Conservation (phyloP, 1,140 invertebrate genomes). For the Arion vulgaris region DNA sequence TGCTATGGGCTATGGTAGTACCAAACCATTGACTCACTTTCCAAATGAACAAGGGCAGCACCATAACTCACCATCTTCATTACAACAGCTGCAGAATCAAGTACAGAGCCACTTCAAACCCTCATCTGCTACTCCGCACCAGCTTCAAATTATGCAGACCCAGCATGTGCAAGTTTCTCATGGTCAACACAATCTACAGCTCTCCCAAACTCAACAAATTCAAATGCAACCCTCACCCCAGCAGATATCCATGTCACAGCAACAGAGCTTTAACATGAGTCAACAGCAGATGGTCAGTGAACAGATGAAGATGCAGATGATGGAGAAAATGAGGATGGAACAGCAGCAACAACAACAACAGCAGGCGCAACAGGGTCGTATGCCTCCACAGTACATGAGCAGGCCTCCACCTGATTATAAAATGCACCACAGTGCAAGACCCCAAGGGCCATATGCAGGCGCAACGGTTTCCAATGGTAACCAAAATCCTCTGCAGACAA, state of each 20-base stretch:
- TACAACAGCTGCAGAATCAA: slow-evolving; percentile 71
- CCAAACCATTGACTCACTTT: slow-evolving; percentile 69
- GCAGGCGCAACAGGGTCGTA: slow-evolving; percentile 37
- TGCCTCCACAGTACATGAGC: slow-evolving; percentile 63
- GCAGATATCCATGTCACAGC: slow-evolving; percentile 86
- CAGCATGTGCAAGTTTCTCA: slow-evolving; percentile 69
- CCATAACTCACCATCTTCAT: slow-evolving; percentile 57
- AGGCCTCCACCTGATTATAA: slow-evolving; percentile 69
- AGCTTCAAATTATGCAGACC: slow-evolving; percentile 58
- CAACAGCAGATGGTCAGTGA: slow-evolving; percentile 61
- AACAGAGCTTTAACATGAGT: slow-evolving; percentile 75
- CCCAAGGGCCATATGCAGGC: slow-evolving; percentile 33
- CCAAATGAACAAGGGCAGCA: slow-evolving; percentile 44
- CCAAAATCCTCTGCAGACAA: slow-evolving; percentile 63
- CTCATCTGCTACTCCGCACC: slow-evolving; percentile 62
- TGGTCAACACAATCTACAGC: slow-evolving; percentile 77
- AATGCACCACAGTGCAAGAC: slow-evolving; percentile 56
- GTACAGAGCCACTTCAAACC: slow-evolving; percentile 66
- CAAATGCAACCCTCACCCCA: slow-evolving; percentile 77
- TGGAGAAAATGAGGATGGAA: slow-evolving; percentile 53
- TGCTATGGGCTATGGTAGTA: slow-evolving; percentile 56
- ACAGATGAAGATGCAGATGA: slow-evolving; percentile 62
- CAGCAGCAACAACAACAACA: slow-evolving; percentile 35
- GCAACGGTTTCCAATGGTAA: slow-evolving; percentile 38
- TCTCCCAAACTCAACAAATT: slow-evolving; percentile 89